Base-by-base conservation (phyloP, 2,113 vertebrate genomes). In the Myotis yumanensis region DNA sequence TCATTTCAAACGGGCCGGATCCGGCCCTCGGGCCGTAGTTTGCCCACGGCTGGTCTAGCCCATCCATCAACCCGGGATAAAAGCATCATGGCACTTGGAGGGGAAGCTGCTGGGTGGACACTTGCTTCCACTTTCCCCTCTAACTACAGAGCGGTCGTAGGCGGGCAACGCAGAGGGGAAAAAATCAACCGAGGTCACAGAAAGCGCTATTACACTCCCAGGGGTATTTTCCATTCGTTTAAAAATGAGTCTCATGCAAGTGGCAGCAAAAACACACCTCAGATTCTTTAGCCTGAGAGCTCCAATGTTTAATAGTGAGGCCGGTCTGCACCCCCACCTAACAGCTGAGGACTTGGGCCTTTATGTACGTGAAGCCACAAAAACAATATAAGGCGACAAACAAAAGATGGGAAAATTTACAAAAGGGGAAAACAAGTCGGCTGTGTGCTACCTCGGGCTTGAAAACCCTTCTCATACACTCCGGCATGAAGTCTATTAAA, bases 401-500 rank as follows among this genome's bases (percentile, higher is more conserved):
- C 97, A 97, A 98, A 98, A 98, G 97, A 98, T 98, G 97, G 97
- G 98, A 97, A 98, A 98, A 98, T 97, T 98, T 73, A 98, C 98
- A 98, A 98, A 98, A 96, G 46, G 1, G 7, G 68, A 72, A 93
- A 52, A 59, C 89, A 85, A 94, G 90, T 81, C 75, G 66, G 91
- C 97, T 96, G 71, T 89, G 97, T 25, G 73, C 96, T 97, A 98
- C 97, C 98, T 98, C 97, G 28, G 98, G 98, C 98, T 97, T 98
- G 98, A 98, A 98, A 98, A 97, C 97, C 97, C 98, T 97, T 97
- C 98, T 97, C 98, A 98, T 96, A 98, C 98, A 98, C 97, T 98
- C 97, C 94, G 93, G 95, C 97, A 98, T 14, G 94, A 98, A 98
- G 98, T 98, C 98, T 98, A 98, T 98, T 98, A 98, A 98, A 98